Evolutionary conservation across 2,888 invertebrate species (phyloP), one percentile per base, ranked within the genome.

Genomic region (Ophioninae sp.): DNA sequence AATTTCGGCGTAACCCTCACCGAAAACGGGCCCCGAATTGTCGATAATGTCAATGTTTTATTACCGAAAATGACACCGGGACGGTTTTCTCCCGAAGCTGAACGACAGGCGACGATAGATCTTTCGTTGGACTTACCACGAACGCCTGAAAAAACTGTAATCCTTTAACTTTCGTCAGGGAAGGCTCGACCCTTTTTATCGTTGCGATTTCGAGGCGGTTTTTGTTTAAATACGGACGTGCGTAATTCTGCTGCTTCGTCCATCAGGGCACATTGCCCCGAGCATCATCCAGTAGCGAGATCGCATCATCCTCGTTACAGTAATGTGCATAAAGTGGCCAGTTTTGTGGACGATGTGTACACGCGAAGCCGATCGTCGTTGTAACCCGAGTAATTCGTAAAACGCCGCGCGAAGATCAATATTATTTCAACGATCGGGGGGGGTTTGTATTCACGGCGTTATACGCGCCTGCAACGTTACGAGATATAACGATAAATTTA

Each of bases 401-500:
- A 79, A 76, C 81, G 79, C 74, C 70, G 78, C 81, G 76, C 44
- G 69, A 39, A 81, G 79, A 84, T 84, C 84, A 84, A 84, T 84
- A 84, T 84, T 84, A 73, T 84, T 84, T 70, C 76, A 76, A 79
- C 81, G 79, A 79, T 79, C 79, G 79, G 72, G 39, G 72, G 39
- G 74, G 62, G 20, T 64, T 57, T 57, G 59, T 41, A 81, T 79
- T 76, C 79, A 78, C 74, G 75, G 56, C 50, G 59, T 70, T 81
- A 20, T 39, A 57, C 75, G 70, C 69, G 67, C 79, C 79, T 81
- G 79, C 62, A 79, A 44, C 67, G 67, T 73, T 74, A 78, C 73
- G 72, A 72, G 57, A 67, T 79, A 81, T 84, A 76, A 84, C 79
- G 84, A 81, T 84, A 84, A 81, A 81, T 84, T 84, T 84, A 84